Conservation (phyloP, 1,140 invertebrate species). For the Eufriesea mexicana region DNA sequence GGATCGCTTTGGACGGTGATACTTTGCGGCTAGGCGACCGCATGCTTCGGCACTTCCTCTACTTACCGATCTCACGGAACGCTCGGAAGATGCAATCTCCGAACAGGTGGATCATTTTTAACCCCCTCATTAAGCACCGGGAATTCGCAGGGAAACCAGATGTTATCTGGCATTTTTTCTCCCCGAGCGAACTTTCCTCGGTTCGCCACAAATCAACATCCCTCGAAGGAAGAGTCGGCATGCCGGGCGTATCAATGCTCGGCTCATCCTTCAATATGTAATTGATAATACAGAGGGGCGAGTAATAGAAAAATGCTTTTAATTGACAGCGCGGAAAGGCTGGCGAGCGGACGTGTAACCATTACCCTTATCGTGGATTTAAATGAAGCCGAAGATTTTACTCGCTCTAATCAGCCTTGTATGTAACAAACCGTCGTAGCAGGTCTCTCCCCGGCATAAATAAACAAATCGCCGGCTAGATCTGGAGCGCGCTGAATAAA, state of each 20-base stretch:
- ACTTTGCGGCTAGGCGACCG: no score
- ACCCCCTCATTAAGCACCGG: neutral
- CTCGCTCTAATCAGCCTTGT: neutral
- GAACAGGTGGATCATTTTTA: constrained; percentile 11
- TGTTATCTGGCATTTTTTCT: neutral
- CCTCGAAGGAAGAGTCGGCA: no score
- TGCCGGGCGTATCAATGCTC: neutral
- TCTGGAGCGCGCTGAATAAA: neutral
- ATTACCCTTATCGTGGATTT: constrained; percentile 16
- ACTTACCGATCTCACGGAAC: neutral
- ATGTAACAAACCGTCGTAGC: neutral
- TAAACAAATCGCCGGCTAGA: constrained; percentile 10
- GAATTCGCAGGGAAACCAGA: constrained; percentile 5
- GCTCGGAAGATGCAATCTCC: neutral
- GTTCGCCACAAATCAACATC: neutral
- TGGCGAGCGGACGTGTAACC: neutral
- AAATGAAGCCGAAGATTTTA: constrained; percentile 1
- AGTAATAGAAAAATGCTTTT: constrained; percentile 1
- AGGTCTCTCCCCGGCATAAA: neutral
- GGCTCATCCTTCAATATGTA: neutral
- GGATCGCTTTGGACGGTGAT: no score
- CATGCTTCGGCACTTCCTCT: neutral
- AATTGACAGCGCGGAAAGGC: neutral
- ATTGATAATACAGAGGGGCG: neutral
- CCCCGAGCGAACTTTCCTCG: neutral